phyloP scores from a whole-genome alignment of 2,797 vertebrate genomes.

The Malacoctenus gilli region DNA sequence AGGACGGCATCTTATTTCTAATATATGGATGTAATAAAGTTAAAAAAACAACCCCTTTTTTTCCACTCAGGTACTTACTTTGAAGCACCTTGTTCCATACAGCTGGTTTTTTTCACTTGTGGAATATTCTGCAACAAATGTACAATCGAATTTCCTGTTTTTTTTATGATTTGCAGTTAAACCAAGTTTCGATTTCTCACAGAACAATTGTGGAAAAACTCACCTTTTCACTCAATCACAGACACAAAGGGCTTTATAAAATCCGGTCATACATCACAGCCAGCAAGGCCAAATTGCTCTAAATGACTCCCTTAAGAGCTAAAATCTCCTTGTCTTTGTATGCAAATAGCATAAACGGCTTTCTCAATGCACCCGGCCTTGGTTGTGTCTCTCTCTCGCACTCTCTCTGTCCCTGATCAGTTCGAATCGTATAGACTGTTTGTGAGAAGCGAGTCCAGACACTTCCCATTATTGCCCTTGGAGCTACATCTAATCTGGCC shows the following conservation, averaged over 20 bases:
- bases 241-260: background rate
- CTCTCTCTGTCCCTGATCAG: conserved; percentile 18
- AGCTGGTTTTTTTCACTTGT: background rate
- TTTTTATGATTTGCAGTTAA: conserved; percentile 2
- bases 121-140: background rate
- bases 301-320: background rate
- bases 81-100: background rate
- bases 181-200: background rate
- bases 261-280: background rate
- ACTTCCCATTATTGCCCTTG: conserved; percentile 61
- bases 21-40: background rate
- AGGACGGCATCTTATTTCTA: background rate
- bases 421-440: conserved; percentile 33
- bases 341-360: conserved; percentile 6
- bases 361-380: conserved; percentile 15
- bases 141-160: background rate
- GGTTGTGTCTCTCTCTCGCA: too few relatives aligned
- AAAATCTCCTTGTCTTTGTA: too few relatives aligned
- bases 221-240: background rate
- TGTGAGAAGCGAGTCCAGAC: conserved; percentile 34
- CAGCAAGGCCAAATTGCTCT: background rate
- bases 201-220: conserved; percentile 4
- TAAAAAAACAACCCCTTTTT: conserved; percentile 1
- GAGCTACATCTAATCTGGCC: conserved; percentile 61
- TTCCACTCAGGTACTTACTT: conserved; percentile 2